Evolutionary conservation across 23 tunicate genomes (phyloP).

Genomic region (Phallusia fumigata): DNA sequence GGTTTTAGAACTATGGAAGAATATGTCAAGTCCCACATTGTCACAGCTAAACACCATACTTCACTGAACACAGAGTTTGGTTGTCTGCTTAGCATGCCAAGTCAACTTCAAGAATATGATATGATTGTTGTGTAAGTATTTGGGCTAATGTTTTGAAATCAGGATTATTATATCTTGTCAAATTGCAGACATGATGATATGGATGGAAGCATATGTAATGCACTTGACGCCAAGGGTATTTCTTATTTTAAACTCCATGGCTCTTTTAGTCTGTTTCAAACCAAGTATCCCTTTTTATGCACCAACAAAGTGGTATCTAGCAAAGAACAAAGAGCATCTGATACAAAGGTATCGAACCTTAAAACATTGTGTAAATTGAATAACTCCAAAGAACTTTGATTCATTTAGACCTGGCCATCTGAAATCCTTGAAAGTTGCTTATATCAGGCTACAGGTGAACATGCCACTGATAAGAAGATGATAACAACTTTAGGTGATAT

Average conservation of each 20-base stretch:
- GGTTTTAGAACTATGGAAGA: slow-evolving; percentile 33
- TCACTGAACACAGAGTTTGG: slow-evolving; percentile 47
- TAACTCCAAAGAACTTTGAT: too few relatives aligned
- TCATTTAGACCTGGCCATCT: slow-evolving; percentile 89
- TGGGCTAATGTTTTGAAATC: neutral
- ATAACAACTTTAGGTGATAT: slow-evolving; percentile 59
- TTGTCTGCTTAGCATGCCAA: slow-evolving; percentile 39
- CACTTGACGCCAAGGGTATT: slow-evolving; percentile 5
- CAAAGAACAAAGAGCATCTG: slow-evolving; percentile 13
- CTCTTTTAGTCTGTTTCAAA: slow-evolving; percentile 21
- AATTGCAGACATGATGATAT: slow-evolving; percentile 23
- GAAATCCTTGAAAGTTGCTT: slow-evolving; percentile 54
- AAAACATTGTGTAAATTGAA: too few relatives aligned
- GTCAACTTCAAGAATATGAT: slow-evolving; percentile 40
- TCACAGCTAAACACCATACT: slow-evolving; percentile 41
- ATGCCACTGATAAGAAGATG: slow-evolving; percentile 46
- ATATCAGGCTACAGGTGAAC: slow-evolving; percentile 72
- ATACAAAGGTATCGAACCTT: slow-evolving; percentile 10
- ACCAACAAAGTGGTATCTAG: slow-evolving; percentile 14
- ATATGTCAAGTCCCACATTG: slow-evolving; percentile 34
- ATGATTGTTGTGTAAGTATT: slow-evolving; percentile 60
- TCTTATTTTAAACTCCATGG: slow-evolving; percentile 13
- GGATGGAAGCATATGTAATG: neutral
- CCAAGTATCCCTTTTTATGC: slow-evolving; percentile 63
- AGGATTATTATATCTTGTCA: neutral